phyloP scores from a whole-genome alignment of 2,797 vertebrate species.

The Platalea minor region DNA sequence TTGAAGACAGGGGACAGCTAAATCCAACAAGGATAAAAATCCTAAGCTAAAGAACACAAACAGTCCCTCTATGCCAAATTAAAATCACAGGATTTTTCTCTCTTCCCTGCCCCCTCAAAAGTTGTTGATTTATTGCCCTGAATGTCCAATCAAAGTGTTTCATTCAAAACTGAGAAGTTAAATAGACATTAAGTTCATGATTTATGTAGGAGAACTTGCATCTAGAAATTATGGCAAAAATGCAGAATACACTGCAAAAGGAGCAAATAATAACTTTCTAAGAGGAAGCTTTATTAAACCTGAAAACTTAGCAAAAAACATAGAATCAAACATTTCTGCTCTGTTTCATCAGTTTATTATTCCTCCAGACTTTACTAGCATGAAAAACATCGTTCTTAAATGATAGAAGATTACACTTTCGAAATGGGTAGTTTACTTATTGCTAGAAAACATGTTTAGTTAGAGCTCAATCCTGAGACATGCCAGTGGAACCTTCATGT shows the following conservation, averaged over 20 bases:
- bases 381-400: background rate
- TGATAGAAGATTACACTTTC: background rate
- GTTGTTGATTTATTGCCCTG: background rate
- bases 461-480: background rate
- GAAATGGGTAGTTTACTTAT: background rate
- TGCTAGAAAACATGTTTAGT: conserved; percentile 27
- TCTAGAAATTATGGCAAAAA: background rate
- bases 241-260: background rate
- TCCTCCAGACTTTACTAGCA: background rate
- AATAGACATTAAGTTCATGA: background rate
- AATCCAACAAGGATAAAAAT: background rate
- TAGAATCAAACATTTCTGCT: background rate
- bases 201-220: background rate
- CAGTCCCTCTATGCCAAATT: background rate
- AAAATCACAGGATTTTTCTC: background rate
- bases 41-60: background rate
- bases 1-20: background rate
- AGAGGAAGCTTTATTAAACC: background rate
- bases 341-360: background rate
- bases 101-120: background rate
- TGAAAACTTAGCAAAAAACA: background rate
- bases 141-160: background rate
- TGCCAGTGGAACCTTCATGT: background rate
- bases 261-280: background rate
- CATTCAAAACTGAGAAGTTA: background rate